These are phyloP conservation scores for Corynorhinus townsendii DNA, from an alignment of 2,113 vertebrate genomes.

Conservation along the genomic window DNA sequence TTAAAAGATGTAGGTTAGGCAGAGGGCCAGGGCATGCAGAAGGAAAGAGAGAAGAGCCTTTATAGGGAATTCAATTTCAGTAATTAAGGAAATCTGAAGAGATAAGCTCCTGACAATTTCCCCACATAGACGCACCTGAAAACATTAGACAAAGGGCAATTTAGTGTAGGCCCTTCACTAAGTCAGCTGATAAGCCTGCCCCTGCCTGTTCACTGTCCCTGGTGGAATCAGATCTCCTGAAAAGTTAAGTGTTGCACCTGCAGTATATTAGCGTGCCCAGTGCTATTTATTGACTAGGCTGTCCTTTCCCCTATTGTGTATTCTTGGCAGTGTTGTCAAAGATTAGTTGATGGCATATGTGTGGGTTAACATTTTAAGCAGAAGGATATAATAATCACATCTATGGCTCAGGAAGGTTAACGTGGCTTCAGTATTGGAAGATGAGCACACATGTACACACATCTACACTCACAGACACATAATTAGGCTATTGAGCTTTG, in stretches of 20 bases:
- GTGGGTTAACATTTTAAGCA: not conserved
- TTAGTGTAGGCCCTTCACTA: fast-evolving
- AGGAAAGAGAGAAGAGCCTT: not conserved
- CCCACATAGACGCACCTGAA: not conserved
- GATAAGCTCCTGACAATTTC: not conserved
- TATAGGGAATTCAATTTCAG: not conserved
- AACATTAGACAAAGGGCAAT: too few relatives aligned
- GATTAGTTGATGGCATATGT: not conserved
- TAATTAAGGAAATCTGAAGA: not conserved
- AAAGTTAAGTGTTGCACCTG: not conserved
- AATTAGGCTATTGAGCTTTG: not conserved
- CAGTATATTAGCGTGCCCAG: not conserved
- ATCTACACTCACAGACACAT: not conserved
- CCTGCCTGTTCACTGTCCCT: fast-evolving
- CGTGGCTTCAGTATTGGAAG: not conserved
- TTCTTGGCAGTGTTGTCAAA: not conserved
- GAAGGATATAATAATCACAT: not conserved
- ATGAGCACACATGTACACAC: not conserved
- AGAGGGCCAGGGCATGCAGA: not conserved
- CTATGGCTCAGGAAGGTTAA: not conserved
- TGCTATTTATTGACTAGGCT: not conserved
- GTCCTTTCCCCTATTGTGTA: not conserved
- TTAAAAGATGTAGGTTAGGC: not conserved
- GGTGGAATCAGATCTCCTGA: not conserved
- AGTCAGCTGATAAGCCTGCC: fast-evolving